phyloP scores from a whole-genome alignment of 2,113 vertebrate species.

The Irena cyanogastra region DNA sequence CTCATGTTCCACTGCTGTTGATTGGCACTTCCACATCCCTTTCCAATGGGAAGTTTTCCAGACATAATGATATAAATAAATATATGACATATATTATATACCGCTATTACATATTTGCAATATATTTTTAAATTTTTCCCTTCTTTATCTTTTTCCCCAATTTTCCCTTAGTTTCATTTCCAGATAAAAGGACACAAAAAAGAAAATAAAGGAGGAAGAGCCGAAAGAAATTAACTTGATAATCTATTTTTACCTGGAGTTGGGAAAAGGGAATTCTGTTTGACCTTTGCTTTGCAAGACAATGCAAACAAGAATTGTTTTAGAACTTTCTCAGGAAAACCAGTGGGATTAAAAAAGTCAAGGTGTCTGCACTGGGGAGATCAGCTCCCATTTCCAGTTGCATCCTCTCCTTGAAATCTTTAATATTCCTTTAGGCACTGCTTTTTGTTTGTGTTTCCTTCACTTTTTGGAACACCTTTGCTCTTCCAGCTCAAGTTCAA shows the following conservation, averaged over 20 bases:
- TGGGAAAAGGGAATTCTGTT: neutral
- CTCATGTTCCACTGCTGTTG: neutral
- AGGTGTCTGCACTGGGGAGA: neutral
- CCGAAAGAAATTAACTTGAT: neutral
- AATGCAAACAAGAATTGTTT: neutral
- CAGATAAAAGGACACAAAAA: neutral
- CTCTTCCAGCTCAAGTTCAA: neutral
- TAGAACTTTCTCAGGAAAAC: neutral
- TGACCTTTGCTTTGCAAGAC: neutral
- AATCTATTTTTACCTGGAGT: neutral
- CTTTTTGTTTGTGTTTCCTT: neutral
- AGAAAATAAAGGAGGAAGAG: neutral
- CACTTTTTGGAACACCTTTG: neutral
- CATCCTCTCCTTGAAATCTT: neutral
- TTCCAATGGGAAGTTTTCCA: no score
- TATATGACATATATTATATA: fast-evolving
- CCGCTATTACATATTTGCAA: neutral
- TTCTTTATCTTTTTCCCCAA: fast-evolving
- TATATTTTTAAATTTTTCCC: fast-evolving
- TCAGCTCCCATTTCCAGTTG: neutral
- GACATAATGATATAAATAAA: neutral
- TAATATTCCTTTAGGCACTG: neutral
- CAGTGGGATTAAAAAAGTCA: neutral
- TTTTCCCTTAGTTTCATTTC: fast-evolving
- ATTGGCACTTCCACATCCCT: neutral